phyloP scores from a whole-genome alignment of 2,113 vertebrate species.

The Alces alces region DNA sequence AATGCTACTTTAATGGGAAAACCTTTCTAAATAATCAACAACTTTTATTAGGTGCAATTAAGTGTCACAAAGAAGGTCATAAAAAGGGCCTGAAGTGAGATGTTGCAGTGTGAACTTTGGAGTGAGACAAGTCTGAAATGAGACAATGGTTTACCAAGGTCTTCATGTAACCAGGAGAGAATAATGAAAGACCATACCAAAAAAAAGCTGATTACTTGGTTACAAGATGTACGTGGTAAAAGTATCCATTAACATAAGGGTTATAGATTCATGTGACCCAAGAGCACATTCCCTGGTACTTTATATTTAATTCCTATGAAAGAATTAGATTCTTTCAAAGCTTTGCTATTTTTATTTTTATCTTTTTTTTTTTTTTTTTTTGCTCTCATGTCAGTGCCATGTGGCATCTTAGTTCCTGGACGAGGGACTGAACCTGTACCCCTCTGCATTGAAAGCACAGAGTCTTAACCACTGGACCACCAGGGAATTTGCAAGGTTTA shows the following conservation, averaged over 20 bases:
- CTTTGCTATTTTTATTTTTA: neutral
- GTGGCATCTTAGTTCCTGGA: neutral
- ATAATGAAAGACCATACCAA: neutral
- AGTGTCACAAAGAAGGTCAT: neutral
- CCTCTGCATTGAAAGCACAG: neutral
- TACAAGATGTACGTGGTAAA: neutral
- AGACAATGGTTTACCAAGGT: neutral
- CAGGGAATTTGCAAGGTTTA: neutral
- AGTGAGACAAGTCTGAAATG: neutral
- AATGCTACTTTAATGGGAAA: neutral
- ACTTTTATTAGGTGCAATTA: neutral
- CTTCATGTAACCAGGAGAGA: neutral
- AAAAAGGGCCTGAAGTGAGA: neutral
- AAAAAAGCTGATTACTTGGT: neutral
- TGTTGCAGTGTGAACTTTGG: neutral
- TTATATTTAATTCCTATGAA: neutral
- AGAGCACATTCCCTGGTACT: neutral
- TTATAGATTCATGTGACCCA: neutral
- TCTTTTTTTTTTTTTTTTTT: neutral
- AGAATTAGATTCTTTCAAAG: neutral
- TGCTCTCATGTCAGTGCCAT: neutral
- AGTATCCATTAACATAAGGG: neutral
- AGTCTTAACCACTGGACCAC: neutral
- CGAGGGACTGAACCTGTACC: neutral
- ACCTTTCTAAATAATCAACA: neutral